These are phyloP conservation scores for Campylorhamphus procurvoides DNA, from an alignment of 2,113 vertebrate species.

Conservation along the genomic window DNA sequence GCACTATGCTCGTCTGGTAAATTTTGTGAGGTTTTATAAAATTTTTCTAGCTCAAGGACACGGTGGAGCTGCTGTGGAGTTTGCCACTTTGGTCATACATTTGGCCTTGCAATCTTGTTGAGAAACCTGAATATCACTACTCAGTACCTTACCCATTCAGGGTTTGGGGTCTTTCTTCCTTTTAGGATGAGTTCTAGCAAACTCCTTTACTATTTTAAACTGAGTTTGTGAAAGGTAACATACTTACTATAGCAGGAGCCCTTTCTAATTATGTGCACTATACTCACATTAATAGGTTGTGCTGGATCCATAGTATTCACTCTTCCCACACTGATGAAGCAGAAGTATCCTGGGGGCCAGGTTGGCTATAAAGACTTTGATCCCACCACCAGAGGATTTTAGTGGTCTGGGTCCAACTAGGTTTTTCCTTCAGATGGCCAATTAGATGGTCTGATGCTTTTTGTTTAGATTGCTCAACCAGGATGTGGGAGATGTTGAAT, in stretches of 20 bases:
- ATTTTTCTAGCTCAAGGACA: background rate
- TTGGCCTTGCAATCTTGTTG: background rate
- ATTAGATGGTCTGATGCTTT: background rate
- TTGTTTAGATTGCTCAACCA: conserved; percentile 34
- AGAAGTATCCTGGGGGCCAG: background rate
- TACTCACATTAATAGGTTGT: background rate
- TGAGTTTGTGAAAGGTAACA: background rate
- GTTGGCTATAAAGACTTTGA: background rate
- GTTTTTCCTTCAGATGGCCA: conserved; percentile 20
- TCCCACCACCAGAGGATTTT: background rate
- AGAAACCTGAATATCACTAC: background rate
- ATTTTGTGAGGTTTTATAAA: background rate
- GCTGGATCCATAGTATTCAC: background rate
- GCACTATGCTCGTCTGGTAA: background rate
- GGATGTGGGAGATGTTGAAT: conserved; percentile 53
- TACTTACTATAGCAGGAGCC: background rate
- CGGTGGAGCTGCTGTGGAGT: background rate
- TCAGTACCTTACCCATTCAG: background rate
- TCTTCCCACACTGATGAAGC: background rate
- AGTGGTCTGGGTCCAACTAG: background rate
- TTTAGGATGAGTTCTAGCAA: background rate
- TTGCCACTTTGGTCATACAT: background rate
- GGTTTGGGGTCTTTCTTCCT: background rate
- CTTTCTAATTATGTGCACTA: background rate
- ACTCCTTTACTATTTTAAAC: background rate